Evolutionary conservation across 2,888 invertebrate genomes (phyloP).

Genomic region (Flexamia atlantica): DNA sequence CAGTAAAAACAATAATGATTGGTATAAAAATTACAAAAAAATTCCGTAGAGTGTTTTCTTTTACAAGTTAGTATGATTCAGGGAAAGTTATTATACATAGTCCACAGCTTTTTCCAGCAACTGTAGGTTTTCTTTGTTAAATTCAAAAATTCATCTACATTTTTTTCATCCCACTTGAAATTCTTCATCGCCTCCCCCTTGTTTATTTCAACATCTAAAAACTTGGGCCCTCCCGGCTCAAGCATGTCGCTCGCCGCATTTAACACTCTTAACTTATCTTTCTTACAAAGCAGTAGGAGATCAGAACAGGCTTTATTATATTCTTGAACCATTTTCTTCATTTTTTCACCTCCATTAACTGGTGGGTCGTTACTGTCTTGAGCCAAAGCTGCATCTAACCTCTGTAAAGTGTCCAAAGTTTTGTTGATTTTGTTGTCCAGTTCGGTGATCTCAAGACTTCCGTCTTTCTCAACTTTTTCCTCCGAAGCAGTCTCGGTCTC

Average conservation of each 20-base stretch:
- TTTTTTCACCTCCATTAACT: neutral
- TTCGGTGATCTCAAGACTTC: neutral
- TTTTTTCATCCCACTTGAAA: constrained; percentile 48
- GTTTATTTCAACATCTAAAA: constrained; percentile 31
- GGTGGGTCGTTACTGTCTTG: constrained; percentile 16
- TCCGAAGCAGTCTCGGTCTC: neutral
- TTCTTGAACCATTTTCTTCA: neutral
- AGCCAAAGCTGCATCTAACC: neutral
- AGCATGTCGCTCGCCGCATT: constrained; percentile 11
- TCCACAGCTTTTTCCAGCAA: constrained; percentile 24
- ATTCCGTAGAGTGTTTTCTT: too few relatives aligned
- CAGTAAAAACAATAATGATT: too few relatives aligned
- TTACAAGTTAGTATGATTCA: neutral
- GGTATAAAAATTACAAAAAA: too few relatives aligned
- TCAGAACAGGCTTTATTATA: constrained; percentile 36
- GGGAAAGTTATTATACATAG: constrained; percentile 28
- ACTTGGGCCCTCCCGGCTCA: constrained; percentile 42
- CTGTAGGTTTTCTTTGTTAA: constrained; percentile 31
- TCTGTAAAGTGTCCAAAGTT: neutral
- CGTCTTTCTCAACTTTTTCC: neutral
- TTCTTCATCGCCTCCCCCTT: neutral
- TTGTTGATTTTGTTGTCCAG: constrained; percentile 3
- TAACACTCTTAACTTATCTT: constrained; percentile 30
- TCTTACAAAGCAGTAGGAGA: constrained; percentile 22
- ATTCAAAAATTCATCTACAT: constrained; percentile 1